Base-by-base conservation (phyloP, 1,140 invertebrate genomes). In the Zaprionus camerounensis region DNA sequence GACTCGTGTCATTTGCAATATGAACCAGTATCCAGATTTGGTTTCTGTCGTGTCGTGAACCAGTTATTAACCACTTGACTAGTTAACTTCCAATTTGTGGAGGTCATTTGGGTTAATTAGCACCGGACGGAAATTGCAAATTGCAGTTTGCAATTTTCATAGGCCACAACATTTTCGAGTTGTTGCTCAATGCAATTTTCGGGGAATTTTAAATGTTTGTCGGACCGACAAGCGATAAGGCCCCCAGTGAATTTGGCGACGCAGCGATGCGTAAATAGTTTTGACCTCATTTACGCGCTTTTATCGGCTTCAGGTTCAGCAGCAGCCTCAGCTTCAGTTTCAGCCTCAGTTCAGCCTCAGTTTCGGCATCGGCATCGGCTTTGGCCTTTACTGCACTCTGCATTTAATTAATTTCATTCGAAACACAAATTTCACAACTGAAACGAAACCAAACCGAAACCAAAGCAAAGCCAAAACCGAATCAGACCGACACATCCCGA, bases 321-420 rank as follows among this genome's bases (percentile, higher is more conserved):
- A n/a, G 7, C 4, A 9, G 41, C 41, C 17, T 17, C 41, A 17
- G 41, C n/a, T 46, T 46, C n/a, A 7, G 6, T 7, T n/a, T 44
- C n/a, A 31, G 7, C 6, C 6, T 1, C 6, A 31, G 28, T 15
- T 44, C 15, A 28, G 28, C 6, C 5, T 1, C 28, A 31, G 28
- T 9, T 31, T 31, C 28, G 7, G 28, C 28, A 28, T 28, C 2
- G 28, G 28, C 31, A 11, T 34, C 28, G 28, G 1, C 9, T 11
- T 31, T 3, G 31, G 17, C 41, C 41, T 38, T 12, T 36, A 13
- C 34, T 12, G 12, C n/a, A n/a, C n/a, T 44, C 41, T 17, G 41
- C 41, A 17, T 44, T 44, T 46, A 46, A 46, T 46, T 46, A 46
- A 46, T 46, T 46, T 46, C n/a, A 46, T 17, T 17, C 41, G 41